phyloP scores from a whole-genome alignment of 30 jellyfish, hydroid and myxozoan species.

The Haliclystus octoradiatus region DNA sequence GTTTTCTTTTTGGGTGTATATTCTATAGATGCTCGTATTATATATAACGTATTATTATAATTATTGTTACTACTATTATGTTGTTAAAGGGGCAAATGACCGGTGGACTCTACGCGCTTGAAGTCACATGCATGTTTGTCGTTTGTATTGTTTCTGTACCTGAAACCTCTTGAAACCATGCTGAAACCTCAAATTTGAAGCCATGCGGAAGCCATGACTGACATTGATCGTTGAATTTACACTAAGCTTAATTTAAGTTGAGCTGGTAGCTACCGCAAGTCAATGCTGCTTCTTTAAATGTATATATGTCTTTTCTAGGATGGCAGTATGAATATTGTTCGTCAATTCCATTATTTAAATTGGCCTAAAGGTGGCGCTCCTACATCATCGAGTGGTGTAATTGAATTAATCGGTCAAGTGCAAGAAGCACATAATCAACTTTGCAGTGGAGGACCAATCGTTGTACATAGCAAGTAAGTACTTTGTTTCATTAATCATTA shows the following conservation, averaged over 20 bases:
- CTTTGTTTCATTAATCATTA: not conserved
- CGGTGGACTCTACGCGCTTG: too few relatives aligned
- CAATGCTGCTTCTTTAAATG: not conserved
- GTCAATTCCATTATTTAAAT: slow-evolving; percentile 78
- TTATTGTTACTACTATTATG: not conserved
- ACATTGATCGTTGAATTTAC: too few relatives aligned
- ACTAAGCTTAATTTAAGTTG: too few relatives aligned
- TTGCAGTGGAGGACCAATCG: slow-evolving; percentile 49
- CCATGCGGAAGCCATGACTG: too few relatives aligned
- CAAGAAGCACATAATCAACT: slow-evolving; percentile 38
- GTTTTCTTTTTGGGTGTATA: too few relatives aligned
- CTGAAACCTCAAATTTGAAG: too few relatives aligned
- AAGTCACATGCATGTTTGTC: too few relatives aligned
- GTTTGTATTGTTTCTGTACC: too few relatives aligned
- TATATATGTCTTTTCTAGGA: slow-evolving; percentile 64
- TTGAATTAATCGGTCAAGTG: slow-evolving; percentile 87
- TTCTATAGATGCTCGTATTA: too few relatives aligned
- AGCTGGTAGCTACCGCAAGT: too few relatives aligned
- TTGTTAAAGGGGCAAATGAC: too few relatives aligned
- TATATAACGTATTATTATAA: not conserved
- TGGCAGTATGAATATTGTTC: slow-evolving; percentile 44
- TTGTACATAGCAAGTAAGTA: slow-evolving; percentile 84
- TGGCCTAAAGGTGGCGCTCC: slow-evolving; percentile 81
- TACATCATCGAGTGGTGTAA: slow-evolving; percentile 55
- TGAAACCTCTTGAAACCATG: too few relatives aligned